A percentile compares a stretch with the other conserved stretches of the same genome.
Evolutionary conservation across 2,888 invertebrate species (phyloP).

Genomic region (Blastobasis adustella): DNA sequence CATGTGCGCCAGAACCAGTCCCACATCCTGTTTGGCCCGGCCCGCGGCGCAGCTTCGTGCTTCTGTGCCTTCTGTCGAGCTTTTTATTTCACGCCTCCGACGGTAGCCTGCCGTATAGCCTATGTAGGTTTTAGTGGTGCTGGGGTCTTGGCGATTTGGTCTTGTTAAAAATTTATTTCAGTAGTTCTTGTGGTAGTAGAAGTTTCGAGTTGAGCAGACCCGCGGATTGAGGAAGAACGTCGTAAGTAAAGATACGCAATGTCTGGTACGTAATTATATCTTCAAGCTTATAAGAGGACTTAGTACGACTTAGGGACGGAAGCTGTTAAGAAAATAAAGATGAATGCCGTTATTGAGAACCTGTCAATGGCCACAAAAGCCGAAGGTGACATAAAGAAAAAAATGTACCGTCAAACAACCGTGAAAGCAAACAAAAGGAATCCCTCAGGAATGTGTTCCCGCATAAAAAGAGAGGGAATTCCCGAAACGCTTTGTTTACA

Average conservation of each 20-base stretch:
- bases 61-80: constrained; percentile 59
- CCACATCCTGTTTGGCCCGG: constrained; percentile 71
- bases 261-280: no score
- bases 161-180: no score
- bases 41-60: constrained; percentile 53
- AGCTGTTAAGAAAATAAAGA: no score
- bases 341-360: no score
- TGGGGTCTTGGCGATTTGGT: no score
- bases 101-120: constrained; percentile 16
- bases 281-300: no score
- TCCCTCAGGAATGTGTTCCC: constrained; percentile 69
- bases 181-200: no score
- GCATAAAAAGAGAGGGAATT: constrained; percentile 67
- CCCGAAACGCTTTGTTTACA: constrained; percentile 72
- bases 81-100: constrained; percentile 67
- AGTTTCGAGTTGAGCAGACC: no score
- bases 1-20: constrained; percentile 55
- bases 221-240: no score
- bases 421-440: constrained; percentile 69
- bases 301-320: no score
- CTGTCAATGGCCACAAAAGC: constrained; percentile 8
- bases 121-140: no score
- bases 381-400: constrained; percentile 44
- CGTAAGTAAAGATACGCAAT: no score
- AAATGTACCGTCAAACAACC: constrained; percentile 44